Evolutionary conservation across 2,888 invertebrate species (phyloP), one percentile per base, ranked within the genome.

Genomic region (Entomobrya proxima): DNA sequence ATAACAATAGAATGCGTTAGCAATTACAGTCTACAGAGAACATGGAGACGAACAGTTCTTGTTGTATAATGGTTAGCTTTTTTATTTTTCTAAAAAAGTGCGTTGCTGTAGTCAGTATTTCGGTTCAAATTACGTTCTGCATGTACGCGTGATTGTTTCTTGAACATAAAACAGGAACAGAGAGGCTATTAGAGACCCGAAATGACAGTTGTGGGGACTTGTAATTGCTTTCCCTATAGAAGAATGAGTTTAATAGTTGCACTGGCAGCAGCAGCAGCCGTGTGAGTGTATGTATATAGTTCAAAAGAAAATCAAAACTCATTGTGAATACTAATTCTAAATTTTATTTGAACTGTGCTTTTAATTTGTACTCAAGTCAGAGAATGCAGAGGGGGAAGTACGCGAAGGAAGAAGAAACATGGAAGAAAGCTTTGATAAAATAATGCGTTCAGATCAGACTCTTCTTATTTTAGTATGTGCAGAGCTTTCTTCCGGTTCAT

Each of bases 401-500:
- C 9, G 44, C 7, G 44, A 11, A 11, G 44, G 13, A 61, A 74
- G 3, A 30, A 30, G 74, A 47, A 74, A 27, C 69, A 74, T 35
- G 40, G 18, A 27, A 35, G 32, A 24, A 67, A 64, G 61, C 55
- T 79, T 21, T 79, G 58, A 74, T 47, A 47, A 58, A 44, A 50
- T 32, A 75, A 0, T 32, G 64, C 6, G 30, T 6, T 30, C 61
- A 13, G 50, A 21, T 6, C 7, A 30, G 61, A 7, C 24, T 27
- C 61, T 18, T 15, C 13, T 61, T 30, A 61, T 30, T 75, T 75
- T 74, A 64, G 15, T 74, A 47, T 64, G n/a, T n/a, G 64, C 35
- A 7, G 40, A 82, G 50, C n/a, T 18, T 52, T 84, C 79, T 85
- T 85, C 85, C 84, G 77, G 77, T 79, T 55, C 61, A 85, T 85